Evolutionary conservation across 1,140 invertebrate species (phyloP).

Genomic region (Ostrea denselamellosa): DNA sequence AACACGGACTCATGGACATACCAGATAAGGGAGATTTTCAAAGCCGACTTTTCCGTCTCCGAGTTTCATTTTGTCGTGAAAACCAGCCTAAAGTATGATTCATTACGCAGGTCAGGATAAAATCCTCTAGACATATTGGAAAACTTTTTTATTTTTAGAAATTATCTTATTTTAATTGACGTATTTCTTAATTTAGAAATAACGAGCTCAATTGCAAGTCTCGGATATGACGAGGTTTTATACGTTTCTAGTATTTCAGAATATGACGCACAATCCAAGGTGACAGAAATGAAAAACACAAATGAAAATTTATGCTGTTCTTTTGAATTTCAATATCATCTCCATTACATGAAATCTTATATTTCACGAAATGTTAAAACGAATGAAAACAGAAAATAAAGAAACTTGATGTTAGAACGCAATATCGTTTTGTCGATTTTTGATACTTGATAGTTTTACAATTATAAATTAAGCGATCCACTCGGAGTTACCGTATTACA

Average conservation of each 20-base stretch:
- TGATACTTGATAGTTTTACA: neutral
- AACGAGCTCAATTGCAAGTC: neutral
- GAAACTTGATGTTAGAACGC: neutral
- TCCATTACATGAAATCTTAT: neutral
- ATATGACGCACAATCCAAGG: slow-evolving; percentile 28
- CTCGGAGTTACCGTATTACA: slow-evolving; percentile 2
- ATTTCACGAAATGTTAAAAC: neutral
- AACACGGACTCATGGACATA: too few species aligned
- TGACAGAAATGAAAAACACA: neutral
- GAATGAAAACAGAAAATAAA: neutral
- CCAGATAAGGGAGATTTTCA: too few species aligned
- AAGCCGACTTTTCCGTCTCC: too few species aligned
- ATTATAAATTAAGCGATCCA: slow-evolving; percentile 10
- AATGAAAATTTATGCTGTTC: neutral
- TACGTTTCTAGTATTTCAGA: slow-evolving; percentile 3
- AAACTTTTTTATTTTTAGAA: neutral
- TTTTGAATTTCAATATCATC: slow-evolving; percentile 12
- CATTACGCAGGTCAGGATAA: neutral
- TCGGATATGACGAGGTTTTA: neutral
- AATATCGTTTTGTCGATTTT: neutral
- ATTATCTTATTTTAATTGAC: neutral
- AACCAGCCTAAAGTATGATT: too few species aligned
- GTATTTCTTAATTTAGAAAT: neutral
- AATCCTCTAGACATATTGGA: neutral
- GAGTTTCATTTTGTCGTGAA: too few species aligned